Conservation (phyloP, 1,140 invertebrate genomes). For the Notospermus geniculatus region DNA sequence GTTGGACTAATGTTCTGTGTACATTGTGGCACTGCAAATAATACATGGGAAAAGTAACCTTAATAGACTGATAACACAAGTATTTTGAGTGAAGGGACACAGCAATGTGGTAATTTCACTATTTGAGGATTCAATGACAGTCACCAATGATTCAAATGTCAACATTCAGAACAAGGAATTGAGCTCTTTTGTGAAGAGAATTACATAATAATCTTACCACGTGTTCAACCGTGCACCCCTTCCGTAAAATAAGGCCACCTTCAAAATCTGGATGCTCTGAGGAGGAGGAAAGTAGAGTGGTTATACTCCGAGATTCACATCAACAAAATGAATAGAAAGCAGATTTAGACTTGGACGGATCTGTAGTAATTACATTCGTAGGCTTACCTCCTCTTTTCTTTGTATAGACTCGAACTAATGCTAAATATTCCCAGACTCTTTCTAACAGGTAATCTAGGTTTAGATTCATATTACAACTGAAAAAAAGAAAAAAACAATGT, state of each 20-base stretch:
- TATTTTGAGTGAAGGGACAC: too few relatives aligned
- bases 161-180: too few relatives aligned
- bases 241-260: slow-evolving; percentile 88
- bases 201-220: slow-evolving; percentile 62
- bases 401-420: slow-evolving; percentile 94
- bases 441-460: slow-evolving; percentile 96
- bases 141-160: too few relatives aligned
- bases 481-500: slow-evolving; percentile 24
- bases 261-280: slow-evolving; percentile 89
- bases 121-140: too few relatives aligned
- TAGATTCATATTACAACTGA: slow-evolving; percentile 98
- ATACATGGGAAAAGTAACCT: slow-evolving; percentile 21
- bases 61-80: too few relatives aligned
- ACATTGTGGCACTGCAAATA: slow-evolving; percentile 81
- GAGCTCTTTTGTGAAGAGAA: too few relatives aligned
- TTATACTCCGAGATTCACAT: slow-evolving; percentile 23
- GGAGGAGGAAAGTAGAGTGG: too few relatives aligned
- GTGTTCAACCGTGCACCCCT: slow-evolving; percentile 89
- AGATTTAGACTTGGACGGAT: background rate
- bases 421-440: slow-evolving; percentile 89
- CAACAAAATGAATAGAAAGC: slow-evolving; percentile 7
- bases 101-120: too few relatives aligned
- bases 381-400: slow-evolving; percentile 84
- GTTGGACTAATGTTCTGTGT: slow-evolving; percentile 85
- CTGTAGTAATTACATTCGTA: slow-evolving; percentile 2